Evolutionary conservation across 2,888 invertebrate species (phyloP).

Genomic region (Drosophila flavopinicola): DNA sequence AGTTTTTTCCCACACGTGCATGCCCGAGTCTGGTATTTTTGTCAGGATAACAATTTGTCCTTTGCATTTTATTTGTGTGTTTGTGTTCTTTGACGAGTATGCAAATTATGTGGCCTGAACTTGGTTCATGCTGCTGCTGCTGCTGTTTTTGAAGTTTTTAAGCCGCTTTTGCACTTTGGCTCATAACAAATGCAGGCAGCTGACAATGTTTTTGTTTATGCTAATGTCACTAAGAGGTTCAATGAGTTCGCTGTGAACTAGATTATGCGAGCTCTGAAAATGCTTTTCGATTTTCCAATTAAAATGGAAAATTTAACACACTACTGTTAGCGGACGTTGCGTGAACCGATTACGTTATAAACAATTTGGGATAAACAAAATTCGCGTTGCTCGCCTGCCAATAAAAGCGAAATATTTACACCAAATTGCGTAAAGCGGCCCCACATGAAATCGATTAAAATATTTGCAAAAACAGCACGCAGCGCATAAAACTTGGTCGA

Average conservation of each 20-base stretch:
- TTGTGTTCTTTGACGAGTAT: constrained; percentile 3
- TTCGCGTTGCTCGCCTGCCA: constrained; percentile 20
- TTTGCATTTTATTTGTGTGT: background rate
- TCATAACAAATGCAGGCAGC: background rate
- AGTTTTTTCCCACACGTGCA: background rate
- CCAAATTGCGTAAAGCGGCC: constrained; percentile 3
- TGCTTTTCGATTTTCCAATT: background rate
- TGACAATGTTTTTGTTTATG: background rate
- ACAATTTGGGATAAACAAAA: constrained; percentile 44
- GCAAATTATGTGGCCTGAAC: constrained; percentile 15
- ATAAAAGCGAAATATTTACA: constrained; percentile 55
- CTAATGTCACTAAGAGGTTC: background rate
- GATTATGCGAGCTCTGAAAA: background rate
- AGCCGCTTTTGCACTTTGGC: background rate
- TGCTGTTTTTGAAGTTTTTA: background rate
- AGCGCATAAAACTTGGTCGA: constrained; percentile 39
- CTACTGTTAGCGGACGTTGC: background rate
- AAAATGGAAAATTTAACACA: constrained; percentile 11
- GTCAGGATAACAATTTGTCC: background rate
- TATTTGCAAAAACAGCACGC: constrained; percentile 52
- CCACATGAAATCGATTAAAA: constrained; percentile 75
- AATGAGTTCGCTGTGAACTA: background rate
- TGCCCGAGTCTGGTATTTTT: background rate
- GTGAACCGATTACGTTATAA: constrained; percentile 23
- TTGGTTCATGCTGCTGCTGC: constrained; percentile 4